Evolutionary conservation across 1,140 invertebrate genomes (phyloP), one percentile per base, ranked within the genome.

Genomic region (Micrasema longulum): DNA sequence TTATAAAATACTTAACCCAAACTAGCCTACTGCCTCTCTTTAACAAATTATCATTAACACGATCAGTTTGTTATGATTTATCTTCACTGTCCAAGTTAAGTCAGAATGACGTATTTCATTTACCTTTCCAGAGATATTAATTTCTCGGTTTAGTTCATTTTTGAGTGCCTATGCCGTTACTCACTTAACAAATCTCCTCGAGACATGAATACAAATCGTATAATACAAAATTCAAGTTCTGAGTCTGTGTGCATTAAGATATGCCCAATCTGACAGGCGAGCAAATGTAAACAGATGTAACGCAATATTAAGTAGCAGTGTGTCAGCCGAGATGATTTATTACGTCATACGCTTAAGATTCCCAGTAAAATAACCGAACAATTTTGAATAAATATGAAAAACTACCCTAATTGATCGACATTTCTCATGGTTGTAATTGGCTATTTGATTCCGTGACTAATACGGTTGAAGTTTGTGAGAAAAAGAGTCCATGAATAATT

Each of bases 221-320:
- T 31, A 4, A 31, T 31, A 31, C 26, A 22, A 22, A 20, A 18
- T 48, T 20, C 47, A 20, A 48, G 10, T 18, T 20, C 47, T 16
- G n/a, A n/a, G 11, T 3, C 36, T 18, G 41, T 16, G 36, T 60
- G 55, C 55, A 60, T 22, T 41, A 31, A 55, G 35, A 35, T 48
- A 10, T 31, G 43, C 52, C 55, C 10, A 18, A 38, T 38, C 62
- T 47, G 62, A 64, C 62, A 64, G 41, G 20, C 62, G 62, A 64
- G 43, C 41, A 47, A 64, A 64, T 64, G 62, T 64, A 64, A 60
- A 60, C 23, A 64, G 62, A 64, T 48, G 62, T 48, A 64, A 23
- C 14, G 26, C 14, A 31, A 31, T 31, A 64, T 47, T 47, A 48
- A 64, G 62, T 47, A 64, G 62, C 23, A 20, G 16, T 7, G 16